phyloP scores from a whole-genome alignment of 2,113 vertebrate genomes.

The Anarhynchus alexandrinus region DNA sequence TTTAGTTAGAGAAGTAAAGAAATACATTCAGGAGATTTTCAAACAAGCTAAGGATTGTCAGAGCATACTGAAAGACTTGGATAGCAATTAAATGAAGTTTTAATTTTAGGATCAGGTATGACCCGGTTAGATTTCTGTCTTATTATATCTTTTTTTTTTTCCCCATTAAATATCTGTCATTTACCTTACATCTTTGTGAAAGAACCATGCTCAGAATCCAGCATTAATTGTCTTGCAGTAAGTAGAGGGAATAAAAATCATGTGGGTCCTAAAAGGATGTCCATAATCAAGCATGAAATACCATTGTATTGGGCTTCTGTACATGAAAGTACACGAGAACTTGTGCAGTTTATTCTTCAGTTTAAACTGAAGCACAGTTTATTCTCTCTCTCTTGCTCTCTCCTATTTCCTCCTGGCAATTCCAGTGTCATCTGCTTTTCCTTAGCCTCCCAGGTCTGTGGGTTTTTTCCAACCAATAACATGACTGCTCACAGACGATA shows the following conservation, averaged over 20 bases:
- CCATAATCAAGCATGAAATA: neutral
- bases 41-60: neutral
- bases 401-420: neutral
- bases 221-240: neutral
- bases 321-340: neutral
- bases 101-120: neutral
- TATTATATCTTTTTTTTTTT: neutral
- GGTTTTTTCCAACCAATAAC: neutral
- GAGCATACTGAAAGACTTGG: neutral
- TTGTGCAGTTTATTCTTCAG: too few relatives aligned
- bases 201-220: neutral
- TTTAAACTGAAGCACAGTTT: neutral
- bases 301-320: neutral
- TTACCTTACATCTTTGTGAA: neutral
- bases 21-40: neutral
- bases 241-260: neutral
- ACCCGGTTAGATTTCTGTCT: neutral
- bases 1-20: neutral
- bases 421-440: neutral
- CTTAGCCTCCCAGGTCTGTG: rapidly evolving
- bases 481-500: neutral
- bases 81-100: neutral
- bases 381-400: neutral
- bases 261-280: neutral
- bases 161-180: neutral